phyloP scores from a whole-genome alignment of 2,888 invertebrate species.

The Bellardia bayeri region DNA sequence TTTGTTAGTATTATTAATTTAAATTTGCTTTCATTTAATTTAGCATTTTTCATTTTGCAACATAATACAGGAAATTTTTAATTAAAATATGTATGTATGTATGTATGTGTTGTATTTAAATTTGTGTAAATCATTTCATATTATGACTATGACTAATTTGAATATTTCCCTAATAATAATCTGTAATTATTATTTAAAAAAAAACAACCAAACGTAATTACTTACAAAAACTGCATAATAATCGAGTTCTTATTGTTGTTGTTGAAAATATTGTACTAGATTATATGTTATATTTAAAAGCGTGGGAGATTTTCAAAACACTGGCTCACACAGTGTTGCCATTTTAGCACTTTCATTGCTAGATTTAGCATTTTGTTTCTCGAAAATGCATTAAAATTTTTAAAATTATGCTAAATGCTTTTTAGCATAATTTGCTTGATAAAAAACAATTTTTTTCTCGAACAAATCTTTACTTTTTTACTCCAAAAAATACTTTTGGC shows the following conservation, averaged over 20 bases:
- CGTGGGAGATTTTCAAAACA: slow-evolving; percentile 65
- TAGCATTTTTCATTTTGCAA: slow-evolving; percentile 16
- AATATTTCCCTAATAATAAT: slow-evolving; percentile 18
- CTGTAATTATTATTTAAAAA: slow-evolving; percentile 2
- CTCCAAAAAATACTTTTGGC: too few species aligned
- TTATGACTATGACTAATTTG: slow-evolving; percentile 59
- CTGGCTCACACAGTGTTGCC: too few species aligned
- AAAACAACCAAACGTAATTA: slow-evolving; percentile 19
- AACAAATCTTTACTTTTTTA: too few species aligned
- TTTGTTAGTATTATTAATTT: not conserved
- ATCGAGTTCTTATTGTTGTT: slow-evolving; percentile 14
- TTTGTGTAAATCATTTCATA: not conserved
- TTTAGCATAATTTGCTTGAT: too few species aligned
- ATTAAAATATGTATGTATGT: slow-evolving; percentile 20
- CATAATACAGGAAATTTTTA: slow-evolving; percentile 44
- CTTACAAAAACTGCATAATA: slow-evolving; percentile 41
- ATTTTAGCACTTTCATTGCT: too few species aligned
- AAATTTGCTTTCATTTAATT: not conserved
- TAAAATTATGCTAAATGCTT: too few species aligned
- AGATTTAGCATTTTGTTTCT: too few species aligned
- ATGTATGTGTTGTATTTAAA: not conserved
- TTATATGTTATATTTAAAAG: slow-evolving; percentile 41
- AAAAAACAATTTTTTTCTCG: too few species aligned
- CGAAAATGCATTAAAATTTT: too few species aligned
- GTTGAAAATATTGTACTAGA: slow-evolving; percentile 52